Conservation (phyloP, 92 coral and sea anemone species). For the Bergia sp. region DNA sequence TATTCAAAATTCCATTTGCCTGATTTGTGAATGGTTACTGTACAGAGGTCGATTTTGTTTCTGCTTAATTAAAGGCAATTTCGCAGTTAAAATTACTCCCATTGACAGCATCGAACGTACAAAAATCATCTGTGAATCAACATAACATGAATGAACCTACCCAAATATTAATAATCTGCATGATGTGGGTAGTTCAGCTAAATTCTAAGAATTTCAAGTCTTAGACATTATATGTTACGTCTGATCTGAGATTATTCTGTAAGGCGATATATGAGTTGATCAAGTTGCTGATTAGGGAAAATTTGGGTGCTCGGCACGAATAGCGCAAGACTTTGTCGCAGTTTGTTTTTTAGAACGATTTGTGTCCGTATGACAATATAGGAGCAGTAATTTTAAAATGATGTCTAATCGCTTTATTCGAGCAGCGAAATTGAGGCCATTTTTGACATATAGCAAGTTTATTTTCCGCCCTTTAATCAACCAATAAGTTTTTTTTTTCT, state of each 20-base stretch:
- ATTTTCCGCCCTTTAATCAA: constrained; percentile 1
- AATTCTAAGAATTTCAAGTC: not conserved
- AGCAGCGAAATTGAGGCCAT: constrained; percentile 23
- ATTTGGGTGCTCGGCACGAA: not conserved
- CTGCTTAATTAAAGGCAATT: not conserved
- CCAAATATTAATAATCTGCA: too few relatives aligned
- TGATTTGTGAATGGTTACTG: not conserved
- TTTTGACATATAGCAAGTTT: constrained; percentile 4
- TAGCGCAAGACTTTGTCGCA: not conserved
- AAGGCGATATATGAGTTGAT: constrained; percentile 14
- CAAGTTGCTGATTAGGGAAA: not conserved
- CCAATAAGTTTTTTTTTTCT: not conserved
- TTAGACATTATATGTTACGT: not conserved
- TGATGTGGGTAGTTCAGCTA: not conserved
- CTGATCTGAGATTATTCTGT: not conserved
- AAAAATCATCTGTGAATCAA: too few relatives aligned
- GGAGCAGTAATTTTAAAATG: not conserved
- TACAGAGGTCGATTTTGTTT: not conserved
- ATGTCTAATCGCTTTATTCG: not conserved
- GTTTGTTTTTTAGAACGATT: not conserved
- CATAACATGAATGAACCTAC: too few relatives aligned
- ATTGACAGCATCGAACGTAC: too few relatives aligned
- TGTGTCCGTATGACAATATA: not conserved
- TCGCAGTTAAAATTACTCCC: not conserved
- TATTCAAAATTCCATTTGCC: not conserved